A percentile compares a stretch with the other conserved stretches of the same genome.
These are phyloP conservation scores for Chalcis sispes DNA, from an alignment of 2,888 invertebrate genomes.

Conservation along the genomic window DNA sequence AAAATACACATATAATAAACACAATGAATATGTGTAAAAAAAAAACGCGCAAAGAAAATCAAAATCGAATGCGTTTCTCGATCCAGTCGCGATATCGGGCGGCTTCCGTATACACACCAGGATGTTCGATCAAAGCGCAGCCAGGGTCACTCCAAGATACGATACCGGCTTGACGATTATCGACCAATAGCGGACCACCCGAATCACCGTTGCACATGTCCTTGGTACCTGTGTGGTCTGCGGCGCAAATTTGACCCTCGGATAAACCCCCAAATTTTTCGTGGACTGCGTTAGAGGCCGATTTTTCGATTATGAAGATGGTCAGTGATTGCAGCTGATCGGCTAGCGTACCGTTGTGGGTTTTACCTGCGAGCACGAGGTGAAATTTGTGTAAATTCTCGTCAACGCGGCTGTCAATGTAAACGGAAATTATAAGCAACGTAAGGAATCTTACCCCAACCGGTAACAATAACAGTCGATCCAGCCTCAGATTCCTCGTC, in stretches of 20 bases:
- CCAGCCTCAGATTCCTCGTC: conserved; percentile 63
- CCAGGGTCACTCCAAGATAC: conserved; percentile 78
- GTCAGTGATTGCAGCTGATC: conserved; percentile 38
- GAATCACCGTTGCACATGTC: conserved; percentile 66
- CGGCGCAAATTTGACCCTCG: conserved; percentile 79
- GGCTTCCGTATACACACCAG: conserved; percentile 77
- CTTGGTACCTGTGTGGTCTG: conserved; percentile 77
- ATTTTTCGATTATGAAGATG: conserved; percentile 77
- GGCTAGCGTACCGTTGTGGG: conserved; percentile 56
- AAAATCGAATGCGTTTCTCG: conserved; percentile 10
- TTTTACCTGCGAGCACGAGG: conserved; percentile 67
- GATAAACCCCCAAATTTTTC: conserved; percentile 53
- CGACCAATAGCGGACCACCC: conserved; percentile 65
- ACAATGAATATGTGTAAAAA: neutral
- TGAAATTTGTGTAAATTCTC: conserved; percentile 52
- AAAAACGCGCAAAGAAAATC: too few relatives aligned
- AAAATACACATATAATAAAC: neutral
- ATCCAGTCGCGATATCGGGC: conserved; percentile 76
- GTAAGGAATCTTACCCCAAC: conserved; percentile 62
- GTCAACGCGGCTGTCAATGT: too few relatives aligned
- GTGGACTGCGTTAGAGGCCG: conserved; percentile 77
- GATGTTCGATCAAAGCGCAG: conserved; percentile 77
- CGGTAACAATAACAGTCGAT: conserved; percentile 60
- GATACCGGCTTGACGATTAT: conserved; percentile 65
- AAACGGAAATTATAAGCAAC: too few relatives aligned